A percentile compares a stretch with the other conserved stretches of the same genome.
These are phyloP conservation scores for Plutella xylostella DNA, from an alignment of 2,888 invertebrate genomes.

Conservation along the genomic window DNA sequence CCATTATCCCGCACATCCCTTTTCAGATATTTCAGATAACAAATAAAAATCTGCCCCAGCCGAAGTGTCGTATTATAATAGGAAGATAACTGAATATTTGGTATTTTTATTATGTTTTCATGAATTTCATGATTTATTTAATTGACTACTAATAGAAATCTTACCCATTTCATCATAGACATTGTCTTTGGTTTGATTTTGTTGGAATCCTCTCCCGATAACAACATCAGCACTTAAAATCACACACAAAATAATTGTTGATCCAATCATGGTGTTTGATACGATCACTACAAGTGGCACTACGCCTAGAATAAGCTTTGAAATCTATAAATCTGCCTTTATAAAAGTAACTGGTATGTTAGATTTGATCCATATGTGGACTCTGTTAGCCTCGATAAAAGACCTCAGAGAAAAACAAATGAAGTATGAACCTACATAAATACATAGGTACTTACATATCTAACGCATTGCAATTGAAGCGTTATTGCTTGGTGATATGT, in stretches of 20 bases:
- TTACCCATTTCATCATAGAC: constrained; percentile 26
- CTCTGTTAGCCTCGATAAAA: constrained; percentile 28
- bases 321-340: constrained; percentile 35
- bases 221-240: constrained; percentile 26
- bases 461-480: no score
- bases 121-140: no score
- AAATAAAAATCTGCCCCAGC: no score
- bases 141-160: constrained; percentile 5
- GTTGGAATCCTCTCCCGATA: constrained; percentile 28
- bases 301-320: constrained; percentile 31
- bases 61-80: no score
- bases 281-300: constrained; percentile 26
- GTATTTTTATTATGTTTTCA: no score
- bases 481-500: no score
- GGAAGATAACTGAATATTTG: no score
- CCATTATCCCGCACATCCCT: no score
- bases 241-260: constrained; percentile 26
- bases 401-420: no score
- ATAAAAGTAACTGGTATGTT: constrained; percentile 39
- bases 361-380: constrained; percentile 40
- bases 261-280: constrained; percentile 23
- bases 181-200: constrained; percentile 23
- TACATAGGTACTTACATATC: no score
- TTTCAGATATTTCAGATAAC: no score
- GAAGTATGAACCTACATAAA: no score